Percentiles rank a stretch among this genome's conserved stretches.
Evolutionary conservation across 2,797 vertebrate species (phyloP).

Genomic region (Chaetophractus vellerosus): DNA sequence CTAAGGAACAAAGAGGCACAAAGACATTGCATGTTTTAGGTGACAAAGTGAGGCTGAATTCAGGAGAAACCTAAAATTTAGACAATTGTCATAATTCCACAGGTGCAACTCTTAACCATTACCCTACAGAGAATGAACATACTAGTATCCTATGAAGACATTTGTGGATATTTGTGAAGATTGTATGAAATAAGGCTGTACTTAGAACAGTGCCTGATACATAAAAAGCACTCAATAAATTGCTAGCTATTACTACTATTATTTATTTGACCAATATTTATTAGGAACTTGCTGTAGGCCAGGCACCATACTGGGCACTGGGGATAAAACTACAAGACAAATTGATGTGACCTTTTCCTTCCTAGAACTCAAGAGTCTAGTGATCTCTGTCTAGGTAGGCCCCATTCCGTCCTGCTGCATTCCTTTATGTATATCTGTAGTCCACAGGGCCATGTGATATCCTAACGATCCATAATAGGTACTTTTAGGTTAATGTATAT

Average conservation of each 20-base stretch:
- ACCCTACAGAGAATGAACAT: neutral
- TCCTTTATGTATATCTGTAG: conserved; percentile 18
- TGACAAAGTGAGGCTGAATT: neutral
- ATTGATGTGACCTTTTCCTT: neutral
- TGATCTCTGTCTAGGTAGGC: neutral
- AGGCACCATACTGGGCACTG: neutral
- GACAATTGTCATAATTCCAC: neutral
- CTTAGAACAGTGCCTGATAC: conserved; percentile 20
- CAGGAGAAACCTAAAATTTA: conserved; percentile 50
- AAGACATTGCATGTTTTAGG: neutral
- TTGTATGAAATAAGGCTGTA: neutral
- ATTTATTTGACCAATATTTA: conserved; percentile 13
- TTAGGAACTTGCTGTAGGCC: neutral
- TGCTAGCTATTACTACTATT: neutral
- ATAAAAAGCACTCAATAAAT: neutral
- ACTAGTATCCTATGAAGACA: neutral
- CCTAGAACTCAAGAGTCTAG: neutral
- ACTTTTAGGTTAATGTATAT: conserved; percentile 61
- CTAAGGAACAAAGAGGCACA: neutral
- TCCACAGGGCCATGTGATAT: neutral
- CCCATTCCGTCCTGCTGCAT: neutral
- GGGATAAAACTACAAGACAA: conserved; percentile 8
- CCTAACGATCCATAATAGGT: neutral
- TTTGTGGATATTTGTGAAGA: neutral
- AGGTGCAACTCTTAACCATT: conserved; percentile 31